These are phyloP conservation scores for Macrophya alboannulata DNA, from an alignment of 2,888 invertebrate species.

Conservation along the genomic window DNA sequence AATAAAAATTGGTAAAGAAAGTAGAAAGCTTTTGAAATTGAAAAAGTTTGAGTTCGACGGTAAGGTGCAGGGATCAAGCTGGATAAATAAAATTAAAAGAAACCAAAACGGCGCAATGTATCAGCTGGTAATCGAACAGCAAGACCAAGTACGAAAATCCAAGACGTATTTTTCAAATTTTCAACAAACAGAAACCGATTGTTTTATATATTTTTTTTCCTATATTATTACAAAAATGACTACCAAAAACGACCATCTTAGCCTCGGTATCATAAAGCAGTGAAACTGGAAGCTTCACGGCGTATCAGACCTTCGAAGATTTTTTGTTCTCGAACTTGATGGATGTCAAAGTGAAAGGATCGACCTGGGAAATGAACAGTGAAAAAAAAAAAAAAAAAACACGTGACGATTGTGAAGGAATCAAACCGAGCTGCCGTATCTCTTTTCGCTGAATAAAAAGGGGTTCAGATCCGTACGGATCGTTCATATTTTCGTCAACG, in stretches of 20 bases:
- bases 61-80: not conserved
- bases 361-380: not conserved
- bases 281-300: not conserved
- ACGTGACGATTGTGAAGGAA: not conserved
- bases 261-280: not conserved
- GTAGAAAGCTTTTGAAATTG: not conserved
- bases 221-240: too few relatives aligned
- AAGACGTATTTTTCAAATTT: not conserved
- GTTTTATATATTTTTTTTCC: too few relatives aligned
- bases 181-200: not conserved
- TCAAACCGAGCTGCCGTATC: not conserved
- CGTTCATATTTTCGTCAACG: conserved; percentile 5
- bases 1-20: not conserved
- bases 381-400: not conserved
- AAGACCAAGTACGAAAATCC: not conserved
- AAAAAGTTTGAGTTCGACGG: not conserved
- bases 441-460: not conserved
- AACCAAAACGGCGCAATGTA: not conserved
- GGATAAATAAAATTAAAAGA: not conserved
- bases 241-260: too few relatives aligned
- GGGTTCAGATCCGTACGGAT: not conserved
- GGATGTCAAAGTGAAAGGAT: not conserved
- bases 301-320: not conserved
- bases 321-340: not conserved
- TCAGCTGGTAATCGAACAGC: conserved; percentile 3